Base-by-base conservation (phyloP, 2,888 invertebrate genomes). In the Nymphalis c-album region DNA sequence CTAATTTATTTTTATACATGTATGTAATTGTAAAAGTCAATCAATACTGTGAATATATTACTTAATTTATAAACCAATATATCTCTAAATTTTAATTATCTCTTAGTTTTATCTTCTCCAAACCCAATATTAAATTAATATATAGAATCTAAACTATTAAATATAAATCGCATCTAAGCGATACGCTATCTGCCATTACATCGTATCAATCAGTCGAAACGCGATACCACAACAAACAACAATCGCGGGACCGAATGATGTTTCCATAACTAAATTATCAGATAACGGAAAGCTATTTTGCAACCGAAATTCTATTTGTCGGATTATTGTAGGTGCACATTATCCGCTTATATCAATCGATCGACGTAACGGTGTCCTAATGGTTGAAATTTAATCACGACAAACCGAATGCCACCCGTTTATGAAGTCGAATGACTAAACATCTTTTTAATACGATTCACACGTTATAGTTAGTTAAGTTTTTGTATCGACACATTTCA, bases 361-460 rank as follows among this genome's bases (percentile, higher is more conserved):
- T 82, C 80, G 77, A 75, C 75, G 80, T 91, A 91, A 90, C 92
- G 91, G 90, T 85, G 84, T 85, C 79, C 85, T 89, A 90, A 90
- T 91, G 85, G 90, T 86, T 84, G 82, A 90, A 91, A 91, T 92
- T 91, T 91, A 91, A 92, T 92, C 91, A 91, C 90, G 85, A 90
- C 89, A 90, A 90, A 88, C 71, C 89, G 91, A 92, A 91, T 90
- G 91, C 88, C 86, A 92, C 87, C 87, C 90, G 90, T 90, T 92
- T 91, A 91, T 91, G 91, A 91, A 90, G 86, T 79, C 84, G 89
- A 85, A 91, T 92, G 92, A 92, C 92, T 92, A 83, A 88, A 91
- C 92, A 92, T 78, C 83, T 91, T 92, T 92, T 91, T 92, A 91
- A 92, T 92, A 91, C 91, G 91, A 90, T 92, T 92, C 92, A 92